phyloP scores from a whole-genome alignment of 1,140 invertebrate genomes.

The Pogonomyrmex californicus region DNA sequence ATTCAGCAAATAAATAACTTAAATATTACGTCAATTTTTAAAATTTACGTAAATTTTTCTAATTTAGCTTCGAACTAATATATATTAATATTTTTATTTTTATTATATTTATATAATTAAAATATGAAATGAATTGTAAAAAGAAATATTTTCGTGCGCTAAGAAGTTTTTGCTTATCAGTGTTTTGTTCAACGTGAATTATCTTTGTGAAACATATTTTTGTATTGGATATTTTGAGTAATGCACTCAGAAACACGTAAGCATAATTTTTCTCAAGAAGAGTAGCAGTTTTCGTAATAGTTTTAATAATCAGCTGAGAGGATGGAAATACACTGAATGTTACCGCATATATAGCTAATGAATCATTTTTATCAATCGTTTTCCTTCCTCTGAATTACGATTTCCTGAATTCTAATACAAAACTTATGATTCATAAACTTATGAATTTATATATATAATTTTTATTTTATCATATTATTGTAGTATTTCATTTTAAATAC shows the following conservation, averaged over 20 bases:
- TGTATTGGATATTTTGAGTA: neutral
- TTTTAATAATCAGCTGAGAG: neutral
- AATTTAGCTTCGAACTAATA: no score
- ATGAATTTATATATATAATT: neutral
- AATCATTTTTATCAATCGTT: slow-evolving; percentile 39
- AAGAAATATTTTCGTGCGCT: neutral
- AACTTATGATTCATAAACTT: slow-evolving; percentile 4
- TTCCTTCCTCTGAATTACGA: neutral
- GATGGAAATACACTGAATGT: slow-evolving; percentile 36
- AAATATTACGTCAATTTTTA: neutral
- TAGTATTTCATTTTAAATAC: neutral
- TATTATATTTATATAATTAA: neutral
- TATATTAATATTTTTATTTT: neutral
- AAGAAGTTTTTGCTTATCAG: neutral
- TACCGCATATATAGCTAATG: neutral
- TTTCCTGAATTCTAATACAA: slow-evolving; percentile 17
- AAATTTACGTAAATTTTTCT: no score
- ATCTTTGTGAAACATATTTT: neutral
- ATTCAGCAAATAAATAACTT: slow-evolving; percentile 7
- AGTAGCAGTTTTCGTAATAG: neutral
- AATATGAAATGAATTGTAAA: neutral
- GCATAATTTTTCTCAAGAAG: neutral
- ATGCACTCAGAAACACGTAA: neutral
- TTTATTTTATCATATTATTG: neutral
- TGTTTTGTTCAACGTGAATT: neutral